A percentile compares a stretch with the other conserved stretches of the same genome.
These are phyloP conservation scores for Cheilosia vernalis DNA, from an alignment of 2,888 invertebrate species.

Conservation along the genomic window DNA sequence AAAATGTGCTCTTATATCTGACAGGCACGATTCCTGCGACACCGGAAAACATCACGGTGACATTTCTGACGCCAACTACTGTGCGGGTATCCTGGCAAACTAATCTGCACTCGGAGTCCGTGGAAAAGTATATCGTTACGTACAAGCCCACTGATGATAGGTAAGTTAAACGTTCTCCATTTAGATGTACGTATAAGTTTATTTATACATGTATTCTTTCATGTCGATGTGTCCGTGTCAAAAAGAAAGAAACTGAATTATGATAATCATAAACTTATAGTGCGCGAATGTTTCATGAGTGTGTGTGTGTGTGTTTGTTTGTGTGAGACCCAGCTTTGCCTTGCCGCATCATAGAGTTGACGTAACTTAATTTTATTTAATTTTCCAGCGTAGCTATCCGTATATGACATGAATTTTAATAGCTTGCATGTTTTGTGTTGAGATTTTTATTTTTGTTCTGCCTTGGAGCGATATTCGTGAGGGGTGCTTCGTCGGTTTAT, in stretches of 20 bases:
- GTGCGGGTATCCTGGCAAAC: conserved; percentile 95
- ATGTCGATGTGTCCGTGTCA: conserved; percentile 39
- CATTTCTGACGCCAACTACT: conserved; percentile 93
- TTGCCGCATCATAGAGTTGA: conserved; percentile 56
- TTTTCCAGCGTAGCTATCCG: conserved; percentile 21
- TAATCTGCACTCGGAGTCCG: conserved; percentile 85
- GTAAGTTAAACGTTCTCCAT: conserved; percentile 85
- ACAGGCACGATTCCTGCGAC: conserved; percentile 91
- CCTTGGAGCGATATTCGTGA: conserved; percentile 1
- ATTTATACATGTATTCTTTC: not conserved
- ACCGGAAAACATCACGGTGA: conserved; percentile 95
- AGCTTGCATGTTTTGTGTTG: conserved; percentile 64
- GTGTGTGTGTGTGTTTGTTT: conserved; percentile 16
- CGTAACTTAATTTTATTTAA: conserved; percentile 17
- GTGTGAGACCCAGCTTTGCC: conserved; percentile 49
- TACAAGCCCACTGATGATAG: conserved; percentile 96
- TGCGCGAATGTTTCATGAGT: conserved; percentile 27
- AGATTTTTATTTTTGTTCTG: conserved; percentile 12
- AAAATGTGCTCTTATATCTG: conserved; percentile 72
- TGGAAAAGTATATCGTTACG: conserved; percentile 95
- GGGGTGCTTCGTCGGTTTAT: conserved; percentile 9
- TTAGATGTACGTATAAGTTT: conserved; percentile 27
- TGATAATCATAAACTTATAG: conserved; percentile 10
- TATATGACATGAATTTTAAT: conserved; percentile 51
- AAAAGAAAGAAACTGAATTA: conserved; percentile 49